Conservation (phyloP, 2,888 invertebrate genomes). For the Dryadula phaetusa region DNA sequence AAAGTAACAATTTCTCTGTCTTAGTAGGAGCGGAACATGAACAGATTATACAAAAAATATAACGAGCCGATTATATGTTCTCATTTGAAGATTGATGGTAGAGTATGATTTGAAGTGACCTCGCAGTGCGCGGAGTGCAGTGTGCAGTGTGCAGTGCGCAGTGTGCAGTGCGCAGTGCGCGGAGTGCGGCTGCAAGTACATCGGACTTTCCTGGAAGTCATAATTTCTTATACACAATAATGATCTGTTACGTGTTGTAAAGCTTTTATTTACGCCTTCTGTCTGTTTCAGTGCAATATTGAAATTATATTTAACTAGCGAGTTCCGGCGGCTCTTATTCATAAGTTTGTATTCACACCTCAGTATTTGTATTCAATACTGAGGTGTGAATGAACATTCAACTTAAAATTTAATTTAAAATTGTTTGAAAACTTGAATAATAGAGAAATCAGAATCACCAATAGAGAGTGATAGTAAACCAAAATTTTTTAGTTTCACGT, state of each 20-base stretch:
- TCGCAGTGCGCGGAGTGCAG: not conserved
- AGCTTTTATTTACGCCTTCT: slow-evolving; percentile 13
- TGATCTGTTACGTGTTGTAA: slow-evolving; percentile 14
- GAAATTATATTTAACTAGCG: slow-evolving; percentile 19
- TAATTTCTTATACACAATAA: slow-evolving; percentile 25
- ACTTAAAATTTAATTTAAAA: not conserved
- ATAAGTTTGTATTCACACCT: not conserved
- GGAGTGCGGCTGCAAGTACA: not conserved
- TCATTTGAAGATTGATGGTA: slow-evolving; percentile 3
- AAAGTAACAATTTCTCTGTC: slow-evolving; percentile 8
- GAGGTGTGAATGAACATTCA: not conserved
- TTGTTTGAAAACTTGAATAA: no score
- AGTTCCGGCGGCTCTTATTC: not conserved
- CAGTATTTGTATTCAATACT: not conserved
- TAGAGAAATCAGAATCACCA: no score
- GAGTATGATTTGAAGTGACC: slow-evolving; percentile 19
- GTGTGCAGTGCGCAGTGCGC: not conserved
- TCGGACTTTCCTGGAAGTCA: slow-evolving; percentile 12
- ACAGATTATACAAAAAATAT: slow-evolving; percentile 2
- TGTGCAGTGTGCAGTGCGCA: not conserved
- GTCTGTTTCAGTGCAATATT: slow-evolving; percentile 19
- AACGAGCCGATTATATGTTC: not conserved
- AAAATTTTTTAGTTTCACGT: no score
- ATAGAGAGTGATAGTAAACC: no score
- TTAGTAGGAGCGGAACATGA: not conserved